A percentile compares a stretch with the other conserved stretches of the same genome.
Conservation (phyloP, 2,113 vertebrate species). For the Corythaixoides concolor region DNA sequence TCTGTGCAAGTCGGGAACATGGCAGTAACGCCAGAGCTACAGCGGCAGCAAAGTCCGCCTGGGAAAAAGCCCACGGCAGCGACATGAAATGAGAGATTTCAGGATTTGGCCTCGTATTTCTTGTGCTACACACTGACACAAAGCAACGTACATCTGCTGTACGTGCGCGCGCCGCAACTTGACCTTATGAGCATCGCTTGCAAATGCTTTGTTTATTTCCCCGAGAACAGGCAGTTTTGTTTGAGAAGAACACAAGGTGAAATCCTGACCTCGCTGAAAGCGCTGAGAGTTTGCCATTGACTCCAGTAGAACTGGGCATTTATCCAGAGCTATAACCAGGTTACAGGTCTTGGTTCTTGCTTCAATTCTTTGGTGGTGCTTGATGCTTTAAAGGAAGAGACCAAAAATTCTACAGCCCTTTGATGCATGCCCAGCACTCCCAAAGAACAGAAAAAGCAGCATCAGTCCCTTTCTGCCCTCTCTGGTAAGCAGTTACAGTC, state of each 20-base stretch:
- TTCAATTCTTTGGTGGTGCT: neutral
- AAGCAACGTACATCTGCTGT: neutral
- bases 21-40: neutral
- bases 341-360: neutral
- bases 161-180: neutral
- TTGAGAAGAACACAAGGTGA: conserved; percentile 19
- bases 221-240: conserved; percentile 3
- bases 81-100: neutral
- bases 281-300: neutral
- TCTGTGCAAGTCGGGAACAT: neutral
- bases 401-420: neutral
- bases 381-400: neutral
- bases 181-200: neutral
- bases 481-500: neutral
- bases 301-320: neutral
- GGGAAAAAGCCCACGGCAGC: neutral
- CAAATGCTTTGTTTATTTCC: conserved; percentile 15
- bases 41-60: neutral
- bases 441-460: neutral
- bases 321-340: neutral
- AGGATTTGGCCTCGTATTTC: neutral
- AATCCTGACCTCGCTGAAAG: conserved; percentile 25
- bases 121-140: neutral
- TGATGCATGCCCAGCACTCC: neutral
- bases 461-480: neutral